Conservation (phyloP, 2,113 vertebrate genomes). For the Dicentrarchus labrax region DNA sequence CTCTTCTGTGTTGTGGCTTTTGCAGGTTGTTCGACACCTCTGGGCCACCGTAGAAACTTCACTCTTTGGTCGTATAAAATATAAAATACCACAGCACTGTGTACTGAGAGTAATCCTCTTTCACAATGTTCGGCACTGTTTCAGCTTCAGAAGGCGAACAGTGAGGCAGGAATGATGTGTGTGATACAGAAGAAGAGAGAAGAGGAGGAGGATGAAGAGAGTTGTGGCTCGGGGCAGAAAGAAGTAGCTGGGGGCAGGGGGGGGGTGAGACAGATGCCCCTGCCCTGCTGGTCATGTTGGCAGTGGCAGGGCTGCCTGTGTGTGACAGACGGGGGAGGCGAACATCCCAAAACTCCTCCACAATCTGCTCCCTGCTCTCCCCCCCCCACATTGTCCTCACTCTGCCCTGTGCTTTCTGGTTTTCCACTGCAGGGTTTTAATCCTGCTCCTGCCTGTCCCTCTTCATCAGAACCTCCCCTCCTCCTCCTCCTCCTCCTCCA, state of each 20-base stretch:
- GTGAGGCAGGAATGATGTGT: neutral
- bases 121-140: neutral
- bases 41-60: too few relatives aligned
- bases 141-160: slow-evolving; percentile 45
- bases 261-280: slow-evolving; percentile 77
- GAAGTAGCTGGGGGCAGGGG: slow-evolving; percentile 68
- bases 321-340: slow-evolving; percentile 75
- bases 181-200: slow-evolving; percentile 19
- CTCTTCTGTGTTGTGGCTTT: too few relatives aligned
- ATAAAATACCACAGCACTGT: neutral
- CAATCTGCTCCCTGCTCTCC: slow-evolving; percentile 60
- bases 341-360: slow-evolving; percentile 70
- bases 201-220: slow-evolving; percentile 43
- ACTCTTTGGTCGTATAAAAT: neutral
- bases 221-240: slow-evolving; percentile 56
- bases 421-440: slow-evolving; percentile 38
- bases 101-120: neutral
- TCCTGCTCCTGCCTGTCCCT: slow-evolving; percentile 14
- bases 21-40: too few relatives aligned
- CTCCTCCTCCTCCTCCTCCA: neutral
- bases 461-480: neutral
- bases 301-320: slow-evolving; percentile 76
- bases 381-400: slow-evolving; percentile 45
- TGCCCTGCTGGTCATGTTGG: slow-evolving; percentile 83
- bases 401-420: slow-evolving; percentile 12